Evolutionary conservation across 2,888 invertebrate genomes (phyloP), one percentile per base, ranked within the genome.

Genomic region (Phragmatobia fuliginosa): DNA sequence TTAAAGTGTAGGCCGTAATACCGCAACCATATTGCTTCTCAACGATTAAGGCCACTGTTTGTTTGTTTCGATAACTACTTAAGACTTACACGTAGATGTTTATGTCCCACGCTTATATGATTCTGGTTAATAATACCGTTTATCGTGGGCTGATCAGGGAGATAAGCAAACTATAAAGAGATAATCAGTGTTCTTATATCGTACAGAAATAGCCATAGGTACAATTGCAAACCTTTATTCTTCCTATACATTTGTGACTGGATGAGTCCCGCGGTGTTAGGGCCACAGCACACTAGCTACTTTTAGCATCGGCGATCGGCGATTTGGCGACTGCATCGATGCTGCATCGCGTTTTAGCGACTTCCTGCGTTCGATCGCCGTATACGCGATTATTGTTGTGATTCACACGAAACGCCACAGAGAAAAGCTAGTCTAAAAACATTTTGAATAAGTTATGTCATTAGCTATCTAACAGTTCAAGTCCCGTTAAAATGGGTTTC

Each of bases 1-100:
- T 87, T 79, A 85, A 77, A 67, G 85, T 83, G 91, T 90, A 82
- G 88, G 89, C 73, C 78, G 32, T 28, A 70, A 49, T 25, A 62
- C 56, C 32, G 70, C 14, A 63, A 67, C 63, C 25, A 32, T 59
- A 59, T 64, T 59, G 60, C 16, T 56, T 56, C 60, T 45, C 32
- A 66, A 41, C 41, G 31, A 66, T 59, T 45, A 41, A 25, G 52
- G 52, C 52, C 16, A 56, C 52, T 25, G 52, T 28, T 56, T 56
- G 16, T 56, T 56, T 56, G 28, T 58, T 66, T 45, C 60, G 14
- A 56, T 38, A 33, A 36, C 32, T 32, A 56, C 25, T 3, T 28
- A 56, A 25, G n/a, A 25, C 49, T n/a, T n/a, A 49, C 1, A 56
- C 11, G 4, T 14, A 52, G 11, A 14, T 25, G 49, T 14, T 2